Evolutionary conservation across 2,797 vertebrate genomes (phyloP).

Genomic region (Pelodytes ibericus): DNA sequence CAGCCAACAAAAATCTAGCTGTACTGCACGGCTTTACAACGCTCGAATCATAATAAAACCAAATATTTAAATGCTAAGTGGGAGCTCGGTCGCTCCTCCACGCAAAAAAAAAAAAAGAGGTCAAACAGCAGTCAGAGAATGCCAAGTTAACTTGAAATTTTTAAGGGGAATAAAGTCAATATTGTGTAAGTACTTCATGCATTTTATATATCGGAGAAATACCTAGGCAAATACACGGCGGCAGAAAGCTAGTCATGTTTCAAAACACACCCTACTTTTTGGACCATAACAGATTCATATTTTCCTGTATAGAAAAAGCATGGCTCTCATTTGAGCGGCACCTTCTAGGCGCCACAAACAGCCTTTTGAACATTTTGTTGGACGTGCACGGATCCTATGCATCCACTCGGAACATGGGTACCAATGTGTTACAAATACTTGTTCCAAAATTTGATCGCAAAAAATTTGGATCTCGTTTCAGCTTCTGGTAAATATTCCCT

Average conservation of each 20-base stretch:
- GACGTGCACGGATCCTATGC: neutral
- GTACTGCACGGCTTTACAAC: neutral
- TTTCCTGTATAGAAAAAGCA: neutral
- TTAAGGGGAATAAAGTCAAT: constrained; percentile 9
- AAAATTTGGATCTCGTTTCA: neutral
- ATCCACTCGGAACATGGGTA: neutral
- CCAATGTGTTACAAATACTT: neutral
- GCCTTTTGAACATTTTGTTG: neutral
- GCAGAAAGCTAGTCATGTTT: neutral
- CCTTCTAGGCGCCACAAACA: constrained; percentile 5
- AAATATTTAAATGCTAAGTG: neutral
- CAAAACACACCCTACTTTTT: neutral
- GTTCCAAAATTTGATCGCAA: neutral
- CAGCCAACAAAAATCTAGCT: neutral
- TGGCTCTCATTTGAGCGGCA: neutral
- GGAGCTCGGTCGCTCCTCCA: neutral
- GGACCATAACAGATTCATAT: neutral
- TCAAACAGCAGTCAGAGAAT: neutral
- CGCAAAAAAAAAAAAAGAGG: neutral
- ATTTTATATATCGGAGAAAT: neutral
- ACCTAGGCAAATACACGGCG: neutral
- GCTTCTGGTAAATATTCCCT: neutral
- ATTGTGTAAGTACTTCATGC: neutral
- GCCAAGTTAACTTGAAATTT: neutral
- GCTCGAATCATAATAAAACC: constrained; percentile 14